phyloP scores from a whole-genome alignment of 2,888 invertebrate genomes.

The Seira sanloemensis region DNA sequence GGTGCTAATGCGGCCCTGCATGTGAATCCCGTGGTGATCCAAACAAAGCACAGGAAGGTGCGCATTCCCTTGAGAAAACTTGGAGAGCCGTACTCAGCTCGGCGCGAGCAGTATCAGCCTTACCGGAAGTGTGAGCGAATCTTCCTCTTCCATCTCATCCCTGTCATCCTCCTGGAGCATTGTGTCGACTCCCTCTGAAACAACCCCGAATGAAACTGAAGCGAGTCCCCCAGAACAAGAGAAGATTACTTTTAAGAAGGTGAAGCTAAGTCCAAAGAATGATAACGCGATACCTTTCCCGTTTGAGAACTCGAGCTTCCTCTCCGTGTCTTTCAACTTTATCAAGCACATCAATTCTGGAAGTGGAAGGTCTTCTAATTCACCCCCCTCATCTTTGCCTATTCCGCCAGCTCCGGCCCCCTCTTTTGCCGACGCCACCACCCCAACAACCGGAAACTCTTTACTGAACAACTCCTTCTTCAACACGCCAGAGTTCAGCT shows the following conservation, averaged over 20 bases:
- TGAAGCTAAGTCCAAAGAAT: background rate
- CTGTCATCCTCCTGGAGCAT: constrained; percentile 28
- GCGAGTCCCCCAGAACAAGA: background rate
- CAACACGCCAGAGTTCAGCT: too few species aligned
- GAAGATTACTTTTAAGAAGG: constrained; percentile 9
- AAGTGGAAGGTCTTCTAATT: background rate
- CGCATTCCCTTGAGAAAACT: constrained; percentile 40
- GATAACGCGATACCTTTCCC: constrained; percentile 8
- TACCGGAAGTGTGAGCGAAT: too few species aligned
- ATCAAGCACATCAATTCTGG: background rate
- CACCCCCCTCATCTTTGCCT: background rate
- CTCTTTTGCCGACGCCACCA: background rate
- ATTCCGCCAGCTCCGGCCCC: too few species aligned
- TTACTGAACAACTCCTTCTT: constrained; percentile 5
- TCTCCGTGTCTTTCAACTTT: constrained; percentile 25
- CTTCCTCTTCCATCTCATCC: too few species aligned
- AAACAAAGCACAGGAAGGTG: constrained; percentile 33
- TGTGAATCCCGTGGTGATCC: too few species aligned
- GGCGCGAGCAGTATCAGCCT: background rate
- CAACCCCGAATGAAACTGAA: too few species aligned
- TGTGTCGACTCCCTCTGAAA: background rate
- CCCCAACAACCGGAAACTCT: constrained; percentile 2
- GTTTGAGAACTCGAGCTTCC: constrained; percentile 30
- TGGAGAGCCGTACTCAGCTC: constrained; percentile 11
- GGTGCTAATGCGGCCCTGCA: too few species aligned